A percentile compares a stretch with the other conserved stretches of the same genome.
Evolutionary conservation across 2,797 vertebrate genomes (phyloP).

Genomic region (Myotis myotis): DNA sequence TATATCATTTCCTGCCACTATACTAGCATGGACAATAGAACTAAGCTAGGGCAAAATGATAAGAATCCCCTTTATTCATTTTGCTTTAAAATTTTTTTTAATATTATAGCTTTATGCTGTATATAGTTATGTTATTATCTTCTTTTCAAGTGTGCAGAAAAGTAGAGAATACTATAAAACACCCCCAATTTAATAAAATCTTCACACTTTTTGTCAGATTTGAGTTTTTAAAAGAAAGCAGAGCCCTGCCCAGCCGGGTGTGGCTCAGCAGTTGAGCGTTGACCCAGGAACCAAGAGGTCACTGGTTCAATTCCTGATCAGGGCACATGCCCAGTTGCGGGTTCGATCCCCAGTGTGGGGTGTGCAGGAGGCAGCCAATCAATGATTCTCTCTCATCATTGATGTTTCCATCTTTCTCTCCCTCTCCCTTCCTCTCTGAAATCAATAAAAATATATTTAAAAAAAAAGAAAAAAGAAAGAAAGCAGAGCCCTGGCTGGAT

Average conservation of each 20-base stretch:
- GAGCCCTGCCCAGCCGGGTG: neutral
- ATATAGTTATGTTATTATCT: slow-evolving; percentile 3
- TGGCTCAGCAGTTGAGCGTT: too few species aligned
- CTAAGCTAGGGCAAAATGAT: neutral
- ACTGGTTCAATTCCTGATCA: too few species aligned
- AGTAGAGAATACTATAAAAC: neutral
- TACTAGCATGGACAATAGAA: neutral
- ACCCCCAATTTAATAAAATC: neutral
- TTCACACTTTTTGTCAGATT: slow-evolving; percentile 49
- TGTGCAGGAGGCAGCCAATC: too few species aligned
- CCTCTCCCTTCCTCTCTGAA: too few species aligned
- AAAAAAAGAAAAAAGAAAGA: neutral
- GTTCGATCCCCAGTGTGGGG: too few species aligned
- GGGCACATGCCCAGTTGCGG: too few species aligned
- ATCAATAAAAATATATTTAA: too few species aligned
- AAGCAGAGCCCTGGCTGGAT: neutral
- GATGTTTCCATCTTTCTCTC: too few species aligned
- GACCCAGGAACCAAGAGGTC: too few species aligned
- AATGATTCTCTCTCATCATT: too few species aligned
- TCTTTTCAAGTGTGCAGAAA: slow-evolving; percentile 18
- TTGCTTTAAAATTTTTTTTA: slow-evolving; percentile 12
- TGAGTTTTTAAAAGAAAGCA: neutral
- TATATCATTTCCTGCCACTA: neutral
- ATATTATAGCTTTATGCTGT: slow-evolving; percentile 1
- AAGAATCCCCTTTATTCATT: slow-evolving; percentile 21